Conservation (phyloP, 2,113 vertebrate species). For the Mola mola region DNA sequence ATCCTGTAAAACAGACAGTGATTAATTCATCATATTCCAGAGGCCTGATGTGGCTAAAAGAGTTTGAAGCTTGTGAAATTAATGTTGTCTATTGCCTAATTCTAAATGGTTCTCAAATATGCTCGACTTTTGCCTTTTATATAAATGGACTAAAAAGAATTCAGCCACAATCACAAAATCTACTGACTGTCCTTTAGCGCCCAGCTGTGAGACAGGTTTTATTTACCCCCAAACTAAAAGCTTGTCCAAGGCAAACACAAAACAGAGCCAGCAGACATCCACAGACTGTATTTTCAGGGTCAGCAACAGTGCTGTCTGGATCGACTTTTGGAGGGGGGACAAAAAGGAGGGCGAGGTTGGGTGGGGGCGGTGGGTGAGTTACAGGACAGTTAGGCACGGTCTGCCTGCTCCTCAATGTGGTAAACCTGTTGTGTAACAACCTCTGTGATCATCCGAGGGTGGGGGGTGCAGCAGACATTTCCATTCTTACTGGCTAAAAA, state of each 20-base stretch:
- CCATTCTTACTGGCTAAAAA: too few relatives aligned
- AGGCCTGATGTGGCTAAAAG: too few relatives aligned
- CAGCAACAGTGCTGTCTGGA: constrained; percentile 26
- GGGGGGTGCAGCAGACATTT: constrained; percentile 1
- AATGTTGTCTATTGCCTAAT: neutral
- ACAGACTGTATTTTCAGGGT: constrained; percentile 49
- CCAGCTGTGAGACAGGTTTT: constrained; percentile 35
- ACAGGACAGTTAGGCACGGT: constrained; percentile 25
- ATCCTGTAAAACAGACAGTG: too few relatives aligned
- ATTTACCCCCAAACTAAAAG: constrained; percentile 30
- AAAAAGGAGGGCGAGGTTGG: neutral
- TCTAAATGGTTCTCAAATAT: neutral
- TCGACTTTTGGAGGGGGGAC: constrained; percentile 26
- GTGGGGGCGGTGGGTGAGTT: neutral
- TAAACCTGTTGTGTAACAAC: constrained; percentile 14
- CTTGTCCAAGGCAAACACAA: neutral
- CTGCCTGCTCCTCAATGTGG: constrained; percentile 11
- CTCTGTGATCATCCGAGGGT: constrained; percentile 2
- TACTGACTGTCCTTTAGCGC: constrained; percentile 10
- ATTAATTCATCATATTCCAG: neutral
- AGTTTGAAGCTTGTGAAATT: neutral
- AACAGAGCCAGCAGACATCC: constrained; percentile 3
- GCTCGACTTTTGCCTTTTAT: neutral
- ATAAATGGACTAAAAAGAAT: constrained; percentile 19
- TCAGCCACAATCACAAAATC: constrained; percentile 8